Conservation (phyloP, 1,140 invertebrate genomes). For the Gonioctena quinquepunctata region DNA sequence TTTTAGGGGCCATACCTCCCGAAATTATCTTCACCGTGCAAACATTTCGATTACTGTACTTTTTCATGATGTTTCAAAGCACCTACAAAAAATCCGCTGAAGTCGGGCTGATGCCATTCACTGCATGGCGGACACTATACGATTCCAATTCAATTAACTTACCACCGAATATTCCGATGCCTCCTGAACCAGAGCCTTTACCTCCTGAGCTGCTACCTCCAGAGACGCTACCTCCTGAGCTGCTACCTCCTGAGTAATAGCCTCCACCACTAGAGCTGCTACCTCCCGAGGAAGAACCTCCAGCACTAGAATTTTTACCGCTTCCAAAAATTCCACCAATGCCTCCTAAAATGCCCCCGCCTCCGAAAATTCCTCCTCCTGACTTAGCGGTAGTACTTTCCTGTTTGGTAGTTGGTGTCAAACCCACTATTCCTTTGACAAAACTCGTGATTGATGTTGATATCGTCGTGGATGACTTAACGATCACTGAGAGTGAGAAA, state of each 20-base stretch:
- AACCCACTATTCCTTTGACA: neutral
- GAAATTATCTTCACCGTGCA: too few relatives aligned
- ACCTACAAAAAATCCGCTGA: too few relatives aligned
- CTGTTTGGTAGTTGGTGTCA: neutral
- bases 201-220: too few relatives aligned
- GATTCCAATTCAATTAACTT: too few relatives aligned
- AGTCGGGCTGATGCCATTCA: too few relatives aligned
- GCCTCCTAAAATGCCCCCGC: neutral
- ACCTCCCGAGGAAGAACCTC: neutral
- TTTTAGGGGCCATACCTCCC: too few relatives aligned
- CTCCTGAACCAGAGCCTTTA: neutral
- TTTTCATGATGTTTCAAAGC: too few relatives aligned
- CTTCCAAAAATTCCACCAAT: neutral
- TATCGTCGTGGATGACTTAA: neutral
- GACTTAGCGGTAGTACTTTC: neutral
- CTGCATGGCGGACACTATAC: too few relatives aligned
- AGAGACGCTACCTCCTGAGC: neutral
- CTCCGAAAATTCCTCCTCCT: neutral
- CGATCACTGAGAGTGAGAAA: neutral
- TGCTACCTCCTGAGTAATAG: neutral
- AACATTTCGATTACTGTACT: too few relatives aligned
- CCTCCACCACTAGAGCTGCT: neutral
- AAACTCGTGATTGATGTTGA: neutral
- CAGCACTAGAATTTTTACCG: neutral
- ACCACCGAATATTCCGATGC: too few relatives aligned